These are phyloP conservation scores for Octomys mimax DNA, from an alignment of 2,797 vertebrate genomes.

Conservation along the genomic window DNA sequence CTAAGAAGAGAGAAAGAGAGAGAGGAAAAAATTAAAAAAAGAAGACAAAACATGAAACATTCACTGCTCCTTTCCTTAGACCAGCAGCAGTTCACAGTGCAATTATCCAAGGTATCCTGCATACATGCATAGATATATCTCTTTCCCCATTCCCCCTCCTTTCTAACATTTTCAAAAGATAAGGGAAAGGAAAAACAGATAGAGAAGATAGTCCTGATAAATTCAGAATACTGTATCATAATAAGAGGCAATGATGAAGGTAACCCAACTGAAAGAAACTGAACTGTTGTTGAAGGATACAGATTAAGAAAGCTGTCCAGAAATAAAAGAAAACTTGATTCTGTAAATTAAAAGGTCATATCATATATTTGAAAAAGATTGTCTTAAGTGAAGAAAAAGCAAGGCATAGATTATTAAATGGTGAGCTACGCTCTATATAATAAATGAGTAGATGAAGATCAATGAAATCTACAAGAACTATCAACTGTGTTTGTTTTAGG, in stretches of 20 bases:
- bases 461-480: not conserved
- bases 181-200: not conserved
- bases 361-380: not conserved
- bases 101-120: too few relatives aligned
- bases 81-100: too few relatives aligned
- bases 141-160: too few relatives aligned
- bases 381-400: not conserved
- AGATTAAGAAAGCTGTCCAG: not conserved
- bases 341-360: not conserved
- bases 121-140: too few relatives aligned
- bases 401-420: not conserved
- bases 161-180: not conserved
- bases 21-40: too few relatives aligned
- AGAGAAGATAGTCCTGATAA: not conserved
- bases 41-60: too few relatives aligned
- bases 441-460: not conserved
- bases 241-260: not conserved
- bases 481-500: not conserved
- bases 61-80: too few relatives aligned
- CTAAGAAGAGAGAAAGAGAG: too few relatives aligned
- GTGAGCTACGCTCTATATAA: not conserved
- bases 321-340: slow-evolving; percentile 41
- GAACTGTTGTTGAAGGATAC: not conserved
- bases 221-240: not conserved
- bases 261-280: not conserved